Base-by-base conservation (phyloP, 2,888 invertebrate genomes). In the Chloroclysta siterata region DNA sequence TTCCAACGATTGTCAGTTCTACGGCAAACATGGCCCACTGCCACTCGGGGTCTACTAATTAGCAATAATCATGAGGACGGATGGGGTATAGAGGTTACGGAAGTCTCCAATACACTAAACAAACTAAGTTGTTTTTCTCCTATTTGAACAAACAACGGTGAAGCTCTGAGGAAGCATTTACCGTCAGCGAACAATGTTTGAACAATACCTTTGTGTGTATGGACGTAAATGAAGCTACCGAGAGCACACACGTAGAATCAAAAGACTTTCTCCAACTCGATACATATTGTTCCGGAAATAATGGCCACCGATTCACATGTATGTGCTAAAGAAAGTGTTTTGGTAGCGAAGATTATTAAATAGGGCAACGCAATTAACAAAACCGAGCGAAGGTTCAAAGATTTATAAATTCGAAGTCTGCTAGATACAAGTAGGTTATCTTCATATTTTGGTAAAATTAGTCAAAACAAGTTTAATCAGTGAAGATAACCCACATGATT, bases 121-220 rank as follows among this genome's bases (percentile, higher is more conserved):
- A n/a, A 72, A 68, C 75, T 71, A 71, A 73, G 74, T 76, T 72
- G 73, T 76, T 82, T 75, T 79, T 79, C 81, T 80, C 76, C 82
- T 83, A 82, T 83, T 84, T 83, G 80, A 75, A 78, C 81, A 81
- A 84, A 85, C 85, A 85, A 85, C 83, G 77, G 76, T 60, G 60
- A 66, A 74, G 77, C 78, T 75, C 73, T 76, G 73, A 72, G 74
- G 58, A 69, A 44, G 55, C 65, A 56, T 67, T 56, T 53, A 44
- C 56, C 69, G 72, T 73, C 69, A 70, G 71, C 70, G 70, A 58
- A 70, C 65, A 74, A 66, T 78, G 77, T 79, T 78, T 81, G 75
- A 73, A 76, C 76, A 77, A 77, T 76, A 72, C 77, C 73, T 74
- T 70, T 67, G 65, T 63, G 53, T 57, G 58, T 48, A 53, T 51